Percentiles rank a stretch among this genome's conserved stretches.
These are phyloP conservation scores for Stercorarius parasiticus DNA, from an alignment of 2,113 vertebrate species.

Conservation along the genomic window DNA sequence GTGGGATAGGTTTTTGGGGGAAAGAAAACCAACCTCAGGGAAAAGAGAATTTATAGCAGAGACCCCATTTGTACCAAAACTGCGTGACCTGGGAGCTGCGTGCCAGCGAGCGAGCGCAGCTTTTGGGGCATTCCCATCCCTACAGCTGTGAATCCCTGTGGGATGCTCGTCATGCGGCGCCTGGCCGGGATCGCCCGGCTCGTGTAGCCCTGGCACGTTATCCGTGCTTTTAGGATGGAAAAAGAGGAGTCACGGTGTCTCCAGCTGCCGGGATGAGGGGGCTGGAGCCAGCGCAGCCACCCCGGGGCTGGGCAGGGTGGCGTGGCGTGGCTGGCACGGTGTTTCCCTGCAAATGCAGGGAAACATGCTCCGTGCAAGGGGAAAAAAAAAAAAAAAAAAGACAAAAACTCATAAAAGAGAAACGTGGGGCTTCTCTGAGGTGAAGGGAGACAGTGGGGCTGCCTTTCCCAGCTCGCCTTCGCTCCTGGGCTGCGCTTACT, in stretches of 20 bases:
- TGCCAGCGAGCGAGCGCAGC: neutral
- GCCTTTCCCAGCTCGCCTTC: neutral
- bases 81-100: neutral
- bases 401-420: neutral
- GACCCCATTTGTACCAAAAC: neutral
- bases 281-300: neutral
- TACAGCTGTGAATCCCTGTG: neutral
- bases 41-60: neutral
- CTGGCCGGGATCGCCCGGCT: neutral
- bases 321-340: rapidly evolving
- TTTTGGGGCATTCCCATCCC: neutral
- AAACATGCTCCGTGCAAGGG: neutral
- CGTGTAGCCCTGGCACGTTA: neutral
- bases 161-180: neutral
- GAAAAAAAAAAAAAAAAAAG: neutral
- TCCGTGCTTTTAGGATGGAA: neutral
- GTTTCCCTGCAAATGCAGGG: neutral
- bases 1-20: neutral
- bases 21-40: neutral
- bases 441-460: neutral
- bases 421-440: rapidly evolving
- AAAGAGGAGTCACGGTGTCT: neutral
- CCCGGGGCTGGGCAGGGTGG: neutral
- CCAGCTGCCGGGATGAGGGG: neutral
- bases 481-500: neutral